Base-by-base conservation (phyloP, 64 coral and sea anemone species). In the Actinia equina region DNA sequence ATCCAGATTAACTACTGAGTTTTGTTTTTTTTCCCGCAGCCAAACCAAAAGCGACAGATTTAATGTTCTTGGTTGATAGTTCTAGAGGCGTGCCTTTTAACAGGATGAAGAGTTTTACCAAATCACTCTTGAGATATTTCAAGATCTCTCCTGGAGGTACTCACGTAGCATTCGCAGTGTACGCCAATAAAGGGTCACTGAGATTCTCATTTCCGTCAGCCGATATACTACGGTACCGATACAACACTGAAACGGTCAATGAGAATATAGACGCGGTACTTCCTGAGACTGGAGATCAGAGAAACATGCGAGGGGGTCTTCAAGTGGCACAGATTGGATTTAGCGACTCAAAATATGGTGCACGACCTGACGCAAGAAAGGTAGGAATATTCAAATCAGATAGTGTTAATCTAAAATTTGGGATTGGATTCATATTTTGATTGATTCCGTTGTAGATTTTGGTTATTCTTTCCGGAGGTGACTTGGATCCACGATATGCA, bases 381-480 rank as follows among this genome's bases (percentile, higher is more conserved):
- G 82, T 84, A 78, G 20, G 62, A 65, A 19, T 65, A 17, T 65
- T 65, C 4, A 22, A 65, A 59, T 49, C 46, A 4, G 7, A 49
- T 49, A 49, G 46, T 49, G 46, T 8, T 49, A 49, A 49, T 49
- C 7, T 49, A 49, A 8, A 4, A 49, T 49, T 49, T 49, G 46
- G 46, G 46, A 6, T 49, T 49, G 46, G 46, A 49, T 49, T 49
- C 4, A 49, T 49, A 49, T 4, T 49, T 49, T 49, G 46, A 49
- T 49, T 49, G 46, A 17, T 65, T 85, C 22, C 5, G 19, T 67
- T 85, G 25, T 27, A 95, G 93, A 84, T 84, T 0, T 86, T 95
- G 45, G 86, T 95, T n/a, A 61, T 95, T 15, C 17, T 95, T 22
- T 88, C 93, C 49, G 86, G 89, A n/a, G 93, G 93, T 88, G 62